Percentiles rank a stretch among this genome's conserved stretches.
These are phyloP conservation scores for Hippoglossus hippoglossus DNA, from an alignment of 2,797 vertebrate genomes.

Conservation along the genomic window DNA sequence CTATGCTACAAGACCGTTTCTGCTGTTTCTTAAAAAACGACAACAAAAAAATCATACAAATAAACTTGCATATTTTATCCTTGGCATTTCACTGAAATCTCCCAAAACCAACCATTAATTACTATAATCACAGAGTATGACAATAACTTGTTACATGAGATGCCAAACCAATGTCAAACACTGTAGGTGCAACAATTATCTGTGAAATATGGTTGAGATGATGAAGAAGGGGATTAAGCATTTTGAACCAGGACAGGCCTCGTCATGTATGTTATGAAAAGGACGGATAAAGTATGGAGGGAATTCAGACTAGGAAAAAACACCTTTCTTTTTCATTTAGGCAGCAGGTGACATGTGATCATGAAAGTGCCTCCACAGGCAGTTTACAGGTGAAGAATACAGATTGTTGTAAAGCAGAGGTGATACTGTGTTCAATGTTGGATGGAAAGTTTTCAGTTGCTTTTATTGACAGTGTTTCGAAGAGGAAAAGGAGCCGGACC, in stretches of 20 bases:
- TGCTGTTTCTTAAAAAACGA: no score
- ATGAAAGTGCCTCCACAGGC: neutral
- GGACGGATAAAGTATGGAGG: slow-evolving; percentile 18
- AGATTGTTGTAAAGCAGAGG: neutral
- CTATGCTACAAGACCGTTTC: no score
- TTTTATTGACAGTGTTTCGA: slow-evolving; percentile 37
- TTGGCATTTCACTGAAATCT: no score
- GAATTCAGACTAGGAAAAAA: slow-evolving; percentile 11
- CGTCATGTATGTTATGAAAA: slow-evolving; percentile 40
- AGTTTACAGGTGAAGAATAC: slow-evolving; percentile 10
- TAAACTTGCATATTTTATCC: no score
- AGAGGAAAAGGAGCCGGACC: slow-evolving; percentile 34
- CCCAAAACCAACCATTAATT: no score
- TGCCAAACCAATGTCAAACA: neutral
- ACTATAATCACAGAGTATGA: no score
- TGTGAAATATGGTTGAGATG: neutral
- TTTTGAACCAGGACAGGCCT: slow-evolving; percentile 48
- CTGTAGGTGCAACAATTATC: slow-evolving; percentile 16
- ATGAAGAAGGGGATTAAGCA: slow-evolving; percentile 37
- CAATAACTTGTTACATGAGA: slow-evolving; percentile 2
- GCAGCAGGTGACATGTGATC: neutral
- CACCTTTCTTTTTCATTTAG: slow-evolving; percentile 2
- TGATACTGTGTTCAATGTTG: slow-evolving; percentile 15
- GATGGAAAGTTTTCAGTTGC: slow-evolving; percentile 25
- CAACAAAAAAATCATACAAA: no score